phyloP scores from a whole-genome alignment of 2,888 invertebrate genomes.

The Pseudanteris insignis region DNA sequence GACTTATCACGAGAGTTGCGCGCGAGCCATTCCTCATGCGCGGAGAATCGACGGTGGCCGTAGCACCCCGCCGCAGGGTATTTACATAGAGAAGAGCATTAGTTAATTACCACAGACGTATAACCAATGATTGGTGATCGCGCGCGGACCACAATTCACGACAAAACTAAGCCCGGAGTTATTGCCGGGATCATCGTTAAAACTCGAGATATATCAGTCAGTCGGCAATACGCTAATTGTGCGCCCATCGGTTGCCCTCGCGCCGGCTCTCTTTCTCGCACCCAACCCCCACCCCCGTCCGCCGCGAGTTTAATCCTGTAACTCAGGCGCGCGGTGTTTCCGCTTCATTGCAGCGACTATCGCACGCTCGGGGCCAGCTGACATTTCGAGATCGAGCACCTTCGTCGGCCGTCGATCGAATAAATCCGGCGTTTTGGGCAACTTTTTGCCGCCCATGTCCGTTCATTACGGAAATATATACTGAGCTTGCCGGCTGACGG shows the following conservation, averaged over 20 bases:
- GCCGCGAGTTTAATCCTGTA: constrained; percentile 53
- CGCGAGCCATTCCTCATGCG: not conserved
- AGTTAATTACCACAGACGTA: constrained; percentile 64
- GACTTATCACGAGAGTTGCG: too few relatives aligned
- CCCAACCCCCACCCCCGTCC: not conserved
- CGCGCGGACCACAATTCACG: constrained; percentile 58
- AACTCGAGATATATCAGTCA: constrained; percentile 64
- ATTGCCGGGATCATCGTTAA: constrained; percentile 66
- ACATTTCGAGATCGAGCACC: constrained; percentile 52
- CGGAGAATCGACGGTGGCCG: constrained; percentile 14
- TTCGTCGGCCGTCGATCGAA: constrained; percentile 28
- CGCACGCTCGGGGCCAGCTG: constrained; percentile 49
- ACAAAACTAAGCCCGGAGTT: constrained; percentile 62
- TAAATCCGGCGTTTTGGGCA: constrained; percentile 16
- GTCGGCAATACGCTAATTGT: constrained; percentile 36
- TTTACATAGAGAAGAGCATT: constrained; percentile 65
- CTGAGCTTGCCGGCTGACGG: constrained; percentile 44
- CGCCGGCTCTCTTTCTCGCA: constrained; percentile 12
- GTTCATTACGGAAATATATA: constrained; percentile 46
- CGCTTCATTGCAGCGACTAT: constrained; percentile 45
- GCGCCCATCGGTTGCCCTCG: constrained; percentile 4
- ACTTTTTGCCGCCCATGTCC: constrained; percentile 26
- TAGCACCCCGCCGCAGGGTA: constrained; percentile 37
- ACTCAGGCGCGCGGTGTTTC: constrained; percentile 49
- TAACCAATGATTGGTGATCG: constrained; percentile 66